Base-by-base conservation (phyloP, 2,888 invertebrate genomes). In the Microplitis deprimator region DNA sequence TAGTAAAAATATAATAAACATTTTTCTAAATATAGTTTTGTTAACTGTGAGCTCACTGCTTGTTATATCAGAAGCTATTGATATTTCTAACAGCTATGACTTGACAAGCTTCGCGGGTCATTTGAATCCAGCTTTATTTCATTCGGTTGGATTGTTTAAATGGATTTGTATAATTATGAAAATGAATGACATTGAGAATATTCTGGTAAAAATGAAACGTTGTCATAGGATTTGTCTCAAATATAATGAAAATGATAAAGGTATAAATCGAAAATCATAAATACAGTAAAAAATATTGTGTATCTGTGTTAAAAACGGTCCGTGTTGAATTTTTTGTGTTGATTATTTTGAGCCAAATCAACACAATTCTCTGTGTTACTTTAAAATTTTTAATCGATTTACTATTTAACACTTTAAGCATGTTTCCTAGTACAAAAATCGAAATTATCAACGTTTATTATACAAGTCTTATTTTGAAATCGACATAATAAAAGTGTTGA, bases 151-250 rank as follows among this genome's bases (percentile, higher is more conserved):
- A 13, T 70, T 82, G 8, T 20, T 80, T 5, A 84, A 84, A 70
- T 85, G 85, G 85, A 75, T 74, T 10, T 83, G 80, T 64, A 82
- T 82, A 68, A 81, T 83, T 17, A 68, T 60, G 38, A 81, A 76
- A 60, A 59, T 77, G 7, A 29, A 71, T 8, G 73, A 81, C 6
- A 79, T 85, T n/a, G 59, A 75, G 7, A n/a, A 71, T 10, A 60
- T 85, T 1, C 29, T 82, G 3, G 41, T 7, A 6, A 71, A 73
- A 20, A 78, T 84, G 13, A 70, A 81, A 68, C 79, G 77, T 70
- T 83, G 84, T 73, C 82, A 84, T 69, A 68, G 68, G 29, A 75
- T 83, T 8, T 84, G 82, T 62, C 68, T 77, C 41, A 73, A 72
- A 8, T 80, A 80, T 60, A 81, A 77, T 75, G 67, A 77, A 50